Evolutionary conservation across 2,113 vertebrate genomes (phyloP), one percentile per base, ranked within the genome.

Genomic region (Ochotona princeps): DNA sequence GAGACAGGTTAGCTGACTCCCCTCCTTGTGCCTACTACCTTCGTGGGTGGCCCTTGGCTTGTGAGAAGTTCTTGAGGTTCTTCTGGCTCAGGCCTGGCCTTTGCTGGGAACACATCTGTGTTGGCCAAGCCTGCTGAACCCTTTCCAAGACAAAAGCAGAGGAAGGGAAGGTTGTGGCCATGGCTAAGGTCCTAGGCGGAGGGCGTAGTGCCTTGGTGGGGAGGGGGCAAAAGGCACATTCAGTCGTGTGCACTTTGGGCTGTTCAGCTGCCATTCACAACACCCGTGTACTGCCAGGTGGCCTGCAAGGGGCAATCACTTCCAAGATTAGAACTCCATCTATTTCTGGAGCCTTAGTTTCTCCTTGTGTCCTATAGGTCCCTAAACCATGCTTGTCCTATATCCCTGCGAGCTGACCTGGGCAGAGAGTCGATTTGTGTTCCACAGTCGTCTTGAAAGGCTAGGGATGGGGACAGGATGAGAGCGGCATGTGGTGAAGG

Each of bases 101-200:
- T 51, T 15, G 9, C 2, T 35, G 1, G 0, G 20, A 49, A 12
- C 65, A 79, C 57, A 84, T 94, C 26, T 93, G n/a, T 28, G 57
- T 70, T 69, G 54, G 20, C 66, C 51, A 7, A 6, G 47, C 66
- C 25, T n/a, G 17, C 38, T 47, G 9, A 23, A 63, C 1, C 13
- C 12, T 20, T 47, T 30, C 20, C 17, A 82, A 84, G 78, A 54
- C 13, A 61, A 86, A 60, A 95, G 83, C 44, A 84, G 93, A 93
- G 61, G 51, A 18, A 30, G 65, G 57, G 15, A 67, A 30, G 23
- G 69, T 20, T 11, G 8, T 18, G 20, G 66, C 5, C 13, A 23
- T 0, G 18, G 12, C n/a, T 20, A 3, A 83, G 82, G 69, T 65
- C 57, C 38, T 26, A 76, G 51, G 23, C 25, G 4, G 25, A 91